Percentiles rank a stretch among this genome's conserved stretches.
phyloP scores from a whole-genome alignment of 2,113 vertebrate species.

The Limnothrissa miodon region DNA sequence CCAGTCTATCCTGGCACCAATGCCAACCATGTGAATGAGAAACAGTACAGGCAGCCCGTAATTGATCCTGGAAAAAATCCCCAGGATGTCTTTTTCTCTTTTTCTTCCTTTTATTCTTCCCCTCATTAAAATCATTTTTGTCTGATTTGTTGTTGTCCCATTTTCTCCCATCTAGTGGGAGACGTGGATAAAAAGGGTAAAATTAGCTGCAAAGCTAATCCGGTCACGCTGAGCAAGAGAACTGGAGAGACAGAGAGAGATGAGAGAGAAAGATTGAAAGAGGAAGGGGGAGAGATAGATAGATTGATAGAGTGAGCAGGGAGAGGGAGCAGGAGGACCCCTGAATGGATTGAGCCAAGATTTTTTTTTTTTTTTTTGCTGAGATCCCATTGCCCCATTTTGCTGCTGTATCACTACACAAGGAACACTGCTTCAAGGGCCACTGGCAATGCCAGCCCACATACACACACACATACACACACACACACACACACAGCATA shows the following conservation, averaged over 20 bases:
- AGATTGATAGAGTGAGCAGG: neutral
- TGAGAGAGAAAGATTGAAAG: neutral
- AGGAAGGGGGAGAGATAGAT: neutral
- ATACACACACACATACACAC: neutral
- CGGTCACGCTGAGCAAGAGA: constrained; percentile 26
- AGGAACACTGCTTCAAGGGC: neutral
- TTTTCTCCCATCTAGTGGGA: constrained; percentile 28
- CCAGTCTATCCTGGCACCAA: constrained; percentile 33
- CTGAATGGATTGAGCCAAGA: neutral
- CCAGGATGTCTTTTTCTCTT: constrained; percentile 41
- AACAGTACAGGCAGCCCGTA: constrained; percentile 40
- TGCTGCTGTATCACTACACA: neutral
- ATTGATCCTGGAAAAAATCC: constrained; percentile 55
- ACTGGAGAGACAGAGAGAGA: neutral
- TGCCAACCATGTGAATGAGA: constrained; percentile 19
- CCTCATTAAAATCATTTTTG: neutral
- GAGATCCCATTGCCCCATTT: neutral
- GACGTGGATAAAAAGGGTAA: constrained; percentile 33
- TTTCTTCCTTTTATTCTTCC: constrained; percentile 6
- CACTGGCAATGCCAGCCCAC: neutral
- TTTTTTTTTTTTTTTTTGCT: neutral
- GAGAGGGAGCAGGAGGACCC: neutral
- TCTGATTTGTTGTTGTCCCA: constrained; percentile 20
- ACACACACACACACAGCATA: neutral
- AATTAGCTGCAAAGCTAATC: constrained; percentile 38